Evolutionary conservation across 2,888 invertebrate genomes (phyloP).

Genomic region (Agrypnus murinus): DNA sequence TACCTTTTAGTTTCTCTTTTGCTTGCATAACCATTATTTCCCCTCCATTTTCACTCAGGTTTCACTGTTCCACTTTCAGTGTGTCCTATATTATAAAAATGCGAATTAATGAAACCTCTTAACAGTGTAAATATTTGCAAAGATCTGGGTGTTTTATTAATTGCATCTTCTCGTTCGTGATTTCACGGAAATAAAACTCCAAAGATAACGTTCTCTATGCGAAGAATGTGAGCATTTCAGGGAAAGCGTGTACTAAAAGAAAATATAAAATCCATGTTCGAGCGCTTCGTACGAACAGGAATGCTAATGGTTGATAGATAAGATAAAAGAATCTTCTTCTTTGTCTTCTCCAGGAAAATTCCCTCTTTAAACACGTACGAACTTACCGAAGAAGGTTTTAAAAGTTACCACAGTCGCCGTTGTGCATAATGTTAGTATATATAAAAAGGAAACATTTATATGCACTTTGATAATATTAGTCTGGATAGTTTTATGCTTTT

Average conservation of each 20-base stretch:
- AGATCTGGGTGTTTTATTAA: conserved; percentile 23
- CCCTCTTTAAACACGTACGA: conserved; percentile 24
- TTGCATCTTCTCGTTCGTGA: conserved; percentile 37
- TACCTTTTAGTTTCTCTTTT: no score
- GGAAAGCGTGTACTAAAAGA: conserved; percentile 35
- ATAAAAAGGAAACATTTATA: conserved; percentile 17
- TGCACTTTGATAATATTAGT: conserved; percentile 14
- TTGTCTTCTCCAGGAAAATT: conserved; percentile 22
- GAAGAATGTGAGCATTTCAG: conserved; percentile 36
- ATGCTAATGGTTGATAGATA: conserved; percentile 42
- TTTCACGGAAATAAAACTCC: conserved; percentile 31
- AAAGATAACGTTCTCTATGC: conserved; percentile 23
- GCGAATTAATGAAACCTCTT: no score
- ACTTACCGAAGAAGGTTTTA: not conserved
- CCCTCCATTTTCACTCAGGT: no score
- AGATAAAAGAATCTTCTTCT: conserved; percentile 32
- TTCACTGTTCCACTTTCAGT: no score
- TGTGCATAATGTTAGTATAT: conserved; percentile 5
- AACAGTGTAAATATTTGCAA: no score
- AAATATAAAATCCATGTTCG: conserved; percentile 39
- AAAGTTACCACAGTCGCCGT: not conserved
- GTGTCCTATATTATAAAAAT: no score
- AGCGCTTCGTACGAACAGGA: conserved; percentile 40
- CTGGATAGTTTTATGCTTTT: not conserved
- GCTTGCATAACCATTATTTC: no score